Conservation (phyloP, 1,140 invertebrate genomes). For the Lordiphosa clarofinis region DNA sequence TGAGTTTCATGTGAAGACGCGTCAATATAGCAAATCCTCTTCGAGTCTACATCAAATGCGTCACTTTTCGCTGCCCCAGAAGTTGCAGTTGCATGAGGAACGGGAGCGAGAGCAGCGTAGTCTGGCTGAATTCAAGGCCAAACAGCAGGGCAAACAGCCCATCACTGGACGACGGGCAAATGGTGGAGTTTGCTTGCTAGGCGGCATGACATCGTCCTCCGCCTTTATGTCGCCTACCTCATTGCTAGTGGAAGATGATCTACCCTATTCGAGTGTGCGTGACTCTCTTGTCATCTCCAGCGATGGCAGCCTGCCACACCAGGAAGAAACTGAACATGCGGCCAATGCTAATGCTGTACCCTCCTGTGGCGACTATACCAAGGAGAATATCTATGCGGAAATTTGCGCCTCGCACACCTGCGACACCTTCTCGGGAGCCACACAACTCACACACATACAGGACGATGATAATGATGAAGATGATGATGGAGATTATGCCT, state of each 20-base stretch:
- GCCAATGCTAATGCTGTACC: neutral
- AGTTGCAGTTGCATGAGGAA: slow-evolving; percentile 65
- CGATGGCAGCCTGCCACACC: slow-evolving; percentile 30
- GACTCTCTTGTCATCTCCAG: slow-evolving; percentile 67
- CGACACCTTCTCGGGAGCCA: slow-evolving; percentile 49
- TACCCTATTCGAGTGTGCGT: slow-evolving; percentile 76
- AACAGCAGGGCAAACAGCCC: slow-evolving; percentile 52
- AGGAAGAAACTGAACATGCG: slow-evolving; percentile 12
- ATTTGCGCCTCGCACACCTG: slow-evolving; percentile 80
- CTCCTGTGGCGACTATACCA: slow-evolving; percentile 78
- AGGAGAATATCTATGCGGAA: slow-evolving; percentile 83
- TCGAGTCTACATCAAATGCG: slow-evolving; percentile 81
- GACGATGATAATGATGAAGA: slow-evolving; percentile 33
- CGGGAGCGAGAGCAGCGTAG: slow-evolving; percentile 56
- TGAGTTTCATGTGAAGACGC: slow-evolving; percentile 84
- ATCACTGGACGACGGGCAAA: slow-evolving; percentile 66
- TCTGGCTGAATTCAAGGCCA: slow-evolving; percentile 44
- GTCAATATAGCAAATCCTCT: slow-evolving; percentile 83
- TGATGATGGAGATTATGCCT: slow-evolving; percentile 71
- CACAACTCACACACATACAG: slow-evolving; percentile 43
- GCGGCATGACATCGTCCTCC: slow-evolving; percentile 2
- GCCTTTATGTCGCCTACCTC: slow-evolving; percentile 23
- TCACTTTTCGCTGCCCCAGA: slow-evolving; percentile 71
- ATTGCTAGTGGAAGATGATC: slow-evolving; percentile 65
- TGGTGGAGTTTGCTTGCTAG: slow-evolving; percentile 64